Evolutionary conservation across 1,140 invertebrate species (phyloP).

Genomic region (Stegodyphus dumicola): DNA sequence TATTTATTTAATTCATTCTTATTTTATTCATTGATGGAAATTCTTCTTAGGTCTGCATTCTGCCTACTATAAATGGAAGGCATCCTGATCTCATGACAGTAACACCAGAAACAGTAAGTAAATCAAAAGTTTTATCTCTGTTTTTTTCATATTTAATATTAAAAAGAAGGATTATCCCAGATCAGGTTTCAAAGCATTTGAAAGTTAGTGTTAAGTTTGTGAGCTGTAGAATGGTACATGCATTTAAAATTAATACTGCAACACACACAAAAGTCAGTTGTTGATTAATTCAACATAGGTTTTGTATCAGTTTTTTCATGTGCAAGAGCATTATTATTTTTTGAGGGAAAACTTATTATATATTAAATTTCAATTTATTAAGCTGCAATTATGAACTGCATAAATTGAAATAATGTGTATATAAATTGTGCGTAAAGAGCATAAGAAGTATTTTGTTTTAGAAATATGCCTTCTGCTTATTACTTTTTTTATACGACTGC

Average conservation of each 20-base stretch:
- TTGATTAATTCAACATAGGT: no score
- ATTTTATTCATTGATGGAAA: no score
- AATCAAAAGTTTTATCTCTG: neutral
- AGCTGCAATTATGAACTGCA: no score
- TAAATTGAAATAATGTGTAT: no score
- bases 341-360: no score
- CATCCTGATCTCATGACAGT: slow-evolving; percentile 90
- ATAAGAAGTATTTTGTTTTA: no score
- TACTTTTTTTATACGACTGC: no score
- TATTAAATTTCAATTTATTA: no score
- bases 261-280: neutral
- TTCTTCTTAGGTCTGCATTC: slow-evolving; percentile 72
- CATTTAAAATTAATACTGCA: neutral
- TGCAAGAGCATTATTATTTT: no score
- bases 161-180: neutral
- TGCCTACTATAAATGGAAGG: slow-evolving; percentile 82
- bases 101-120: slow-evolving; percentile 73
- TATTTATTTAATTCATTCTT: neutral
- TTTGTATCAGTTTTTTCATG: no score
- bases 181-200: neutral
- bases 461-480: no score
- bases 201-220: neutral
- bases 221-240: neutral
- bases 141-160: neutral
- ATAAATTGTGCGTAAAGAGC: no score